Percentiles rank a stretch among this genome's conserved stretches.
Conservation (phyloP, 2,888 invertebrate genomes). For the Morpho helenor region DNA sequence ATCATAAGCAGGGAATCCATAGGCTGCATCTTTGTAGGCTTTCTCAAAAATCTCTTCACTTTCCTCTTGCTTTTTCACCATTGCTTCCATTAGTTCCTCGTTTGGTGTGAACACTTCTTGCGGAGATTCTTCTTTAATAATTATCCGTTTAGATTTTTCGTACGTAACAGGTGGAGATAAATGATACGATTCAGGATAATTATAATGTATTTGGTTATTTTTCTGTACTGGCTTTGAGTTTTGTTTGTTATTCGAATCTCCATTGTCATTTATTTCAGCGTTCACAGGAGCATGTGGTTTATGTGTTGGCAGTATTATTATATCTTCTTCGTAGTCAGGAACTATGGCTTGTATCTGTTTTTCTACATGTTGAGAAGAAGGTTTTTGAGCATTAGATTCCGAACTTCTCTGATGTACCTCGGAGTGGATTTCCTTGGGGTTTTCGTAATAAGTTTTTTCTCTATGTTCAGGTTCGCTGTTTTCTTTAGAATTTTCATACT, state of each 20-base stretch:
- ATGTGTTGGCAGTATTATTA: conserved; percentile 41
- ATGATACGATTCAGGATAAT: conserved; percentile 27
- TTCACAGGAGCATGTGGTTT: conserved; percentile 45
- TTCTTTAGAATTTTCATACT: conserved; percentile 24
- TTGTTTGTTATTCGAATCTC: conserved; percentile 26
- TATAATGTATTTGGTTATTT: conserved; percentile 30
- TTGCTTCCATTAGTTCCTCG: conserved; percentile 51
- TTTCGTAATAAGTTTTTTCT: conserved; percentile 2
- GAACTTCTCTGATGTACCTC: conserved; percentile 5
- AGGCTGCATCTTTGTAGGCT: conserved; percentile 63
- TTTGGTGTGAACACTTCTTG: conserved; percentile 48
- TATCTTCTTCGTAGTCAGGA: conserved; percentile 55
- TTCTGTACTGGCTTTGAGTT: conserved; percentile 26
- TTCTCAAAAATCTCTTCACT: conserved; percentile 70
- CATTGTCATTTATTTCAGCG: conserved; percentile 52
- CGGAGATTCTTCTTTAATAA: conserved; percentile 55
- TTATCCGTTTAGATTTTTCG: conserved; percentile 59
- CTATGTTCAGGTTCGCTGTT: conserved; percentile 1
- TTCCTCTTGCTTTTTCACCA: conserved; percentile 55
- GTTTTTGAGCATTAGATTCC: not conserved
- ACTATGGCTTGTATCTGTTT: conserved; percentile 40
- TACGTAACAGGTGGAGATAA: conserved; percentile 39
- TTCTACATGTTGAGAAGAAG: conserved; percentile 29
- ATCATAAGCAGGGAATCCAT: conserved; percentile 62
- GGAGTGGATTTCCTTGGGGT: not conserved